Evolutionary conservation across 2,113 vertebrate genomes (phyloP), one percentile per base, ranked within the genome.

Genomic region (Xenopus laevis): DNA sequence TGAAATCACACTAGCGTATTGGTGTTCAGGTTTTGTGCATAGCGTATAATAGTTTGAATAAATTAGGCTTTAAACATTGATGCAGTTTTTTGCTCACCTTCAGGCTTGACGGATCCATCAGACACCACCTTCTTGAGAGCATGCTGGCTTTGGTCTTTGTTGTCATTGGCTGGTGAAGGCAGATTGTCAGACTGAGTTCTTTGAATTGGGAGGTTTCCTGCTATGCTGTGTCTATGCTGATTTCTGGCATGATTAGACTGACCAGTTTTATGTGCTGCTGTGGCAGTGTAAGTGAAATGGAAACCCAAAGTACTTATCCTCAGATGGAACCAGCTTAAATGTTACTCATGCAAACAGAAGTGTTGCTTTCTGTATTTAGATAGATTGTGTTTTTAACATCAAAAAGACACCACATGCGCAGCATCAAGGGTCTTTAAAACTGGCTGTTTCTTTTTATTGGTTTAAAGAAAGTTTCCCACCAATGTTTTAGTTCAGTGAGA

Each of bases 151-250:
- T 93, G 92, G 85, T 95, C 96, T 93, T 94, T 94, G 93, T 86
- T 94, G 91, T 96, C 95, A 97, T 88, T 96, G 94, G 94, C 92
- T 92, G 92, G 91, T 93, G 93, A 91, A 91, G 92, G 92, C 88
- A 93, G 93, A 92, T 94, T 94, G 89, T 94, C 94, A 95, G 91
- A 92, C 84, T 94, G 94, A 92, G 95, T 92, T 95, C 92, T 96
- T 89, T 97, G 96, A 94, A 96, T 91, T 82, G 95, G 95, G 89
- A 96, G 93, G 89, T 95, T 93, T 86, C 96, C 97, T 88, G 91
- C 94, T 92, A 99, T 91, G 94, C 94, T 97, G 96, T 98, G 96
- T 89, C 96, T 95, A 92, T 96, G 96, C 87, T 93, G 94, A 91
- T 93, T 95, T 91, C 89, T 90, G 87, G 89, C 89, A 92, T 95